These are phyloP conservation scores for Myotis yumanensis DNA, from an alignment of 2,113 vertebrate genomes.

Conservation along the genomic window DNA sequence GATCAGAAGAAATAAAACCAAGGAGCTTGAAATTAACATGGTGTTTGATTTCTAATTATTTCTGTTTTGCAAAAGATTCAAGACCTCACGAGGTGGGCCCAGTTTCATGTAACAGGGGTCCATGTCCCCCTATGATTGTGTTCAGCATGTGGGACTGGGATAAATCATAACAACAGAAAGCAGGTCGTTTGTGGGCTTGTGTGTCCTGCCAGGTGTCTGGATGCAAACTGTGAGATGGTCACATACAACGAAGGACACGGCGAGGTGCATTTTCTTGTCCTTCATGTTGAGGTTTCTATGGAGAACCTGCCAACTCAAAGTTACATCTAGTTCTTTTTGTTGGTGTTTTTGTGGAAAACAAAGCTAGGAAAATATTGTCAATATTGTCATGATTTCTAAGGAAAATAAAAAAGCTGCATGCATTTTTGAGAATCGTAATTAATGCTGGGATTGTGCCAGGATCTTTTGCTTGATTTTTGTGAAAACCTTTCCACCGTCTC, in stretches of 20 bases:
- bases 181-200: background rate
- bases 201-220: background rate
- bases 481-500: background rate
- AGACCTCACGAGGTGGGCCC: background rate
- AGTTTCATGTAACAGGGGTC: background rate
- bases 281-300: conserved; percentile 18
- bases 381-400: conserved; percentile 33
- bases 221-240: background rate
- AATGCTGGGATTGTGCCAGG: conserved; percentile 17
- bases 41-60: conserved; percentile 6
- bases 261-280: background rate
- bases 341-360: conserved; percentile 59
- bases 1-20: background rate
- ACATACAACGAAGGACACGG: background rate
- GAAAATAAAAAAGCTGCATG: background rate
- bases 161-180: background rate
- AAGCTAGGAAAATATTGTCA: conserved; percentile 51
- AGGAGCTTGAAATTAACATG: background rate
- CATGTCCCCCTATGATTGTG: background rate
- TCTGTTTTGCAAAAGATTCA: conserved; percentile 16
- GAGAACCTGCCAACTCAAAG: conserved; percentile 48
- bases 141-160: background rate
- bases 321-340: conserved; percentile 45
- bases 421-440: conserved; percentile 58
- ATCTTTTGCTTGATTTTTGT: conserved; percentile 18